Evolutionary conservation across 2,888 invertebrate genomes (phyloP), one percentile per base, ranked within the genome.

Genomic region (Thumatha senex): DNA sequence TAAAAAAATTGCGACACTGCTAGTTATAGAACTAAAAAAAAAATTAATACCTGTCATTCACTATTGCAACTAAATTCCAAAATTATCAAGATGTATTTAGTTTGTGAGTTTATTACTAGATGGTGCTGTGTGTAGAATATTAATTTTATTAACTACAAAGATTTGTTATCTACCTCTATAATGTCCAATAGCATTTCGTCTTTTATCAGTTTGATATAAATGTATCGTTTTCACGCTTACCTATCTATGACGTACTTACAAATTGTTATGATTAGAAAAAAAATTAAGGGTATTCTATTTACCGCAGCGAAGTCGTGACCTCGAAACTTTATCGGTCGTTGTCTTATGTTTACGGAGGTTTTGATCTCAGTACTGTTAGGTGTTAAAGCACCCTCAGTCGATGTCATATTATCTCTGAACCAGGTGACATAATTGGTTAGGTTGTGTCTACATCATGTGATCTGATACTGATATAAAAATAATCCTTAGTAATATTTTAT

Each of bases 241-340:
- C 52, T 76, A 63, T 70, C 65, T 57, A 39, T 57, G 51, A 74
- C 81, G 81, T 83, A 77, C 80, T 62, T 57, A 67, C 67, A 70
- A 69, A 70, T 71, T 63, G 72, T 74, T 70, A 56, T 63, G 82
- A 83, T 84, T 83, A 76, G 59, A 65, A 73, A 68, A 73, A 68
- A 77, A 71, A 71, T 70, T 70, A 69, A 69, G 74, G 73, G 78
- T 78, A 76, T 74, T 71, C 69, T 76, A 74, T 73, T 67, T 64
- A 62, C 50, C 57, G 53, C 51, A 56, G 61, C 61, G 46, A 56
- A 44, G 52, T 40, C 59, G 68, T 70, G 77, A 79, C 80, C 81
- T 85, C 80, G 74, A 81, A 78, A 64, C 70, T 69, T 78, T 81
- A 87, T 87, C 87, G 86, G 86, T 82, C 86, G 77, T 83, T 82